phyloP scores from a whole-genome alignment of 2,888 invertebrate genomes.

The Noctua janthina region DNA sequence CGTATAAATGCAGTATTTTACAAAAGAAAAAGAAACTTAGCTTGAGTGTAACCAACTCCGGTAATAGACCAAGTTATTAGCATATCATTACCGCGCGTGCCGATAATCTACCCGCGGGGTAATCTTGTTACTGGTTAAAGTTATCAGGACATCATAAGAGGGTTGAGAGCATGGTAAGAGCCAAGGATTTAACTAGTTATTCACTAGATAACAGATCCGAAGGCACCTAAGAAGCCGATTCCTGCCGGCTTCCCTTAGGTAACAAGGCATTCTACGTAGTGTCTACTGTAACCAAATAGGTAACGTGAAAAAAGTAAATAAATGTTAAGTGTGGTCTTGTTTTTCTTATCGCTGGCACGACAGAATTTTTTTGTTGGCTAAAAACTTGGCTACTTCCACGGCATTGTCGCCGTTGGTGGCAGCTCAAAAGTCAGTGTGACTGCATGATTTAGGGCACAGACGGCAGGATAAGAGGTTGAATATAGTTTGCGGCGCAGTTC shows the following conservation, averaged over 20 bases:
- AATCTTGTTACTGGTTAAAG: constrained; percentile 20
- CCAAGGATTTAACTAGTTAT: neutral
- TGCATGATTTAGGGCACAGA: neutral
- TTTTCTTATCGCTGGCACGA: neutral
- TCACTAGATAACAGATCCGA: neutral
- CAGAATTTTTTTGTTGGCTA: neutral
- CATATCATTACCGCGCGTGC: constrained; percentile 11
- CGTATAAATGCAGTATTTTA: neutral
- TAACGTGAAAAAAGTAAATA: neutral
- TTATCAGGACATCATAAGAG: constrained; percentile 13
- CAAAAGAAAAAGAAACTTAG: neutral
- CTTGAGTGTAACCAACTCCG: neutral
- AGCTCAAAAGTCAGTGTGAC: neutral
- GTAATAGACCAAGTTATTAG: constrained; percentile 10
- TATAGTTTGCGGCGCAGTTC: neutral
- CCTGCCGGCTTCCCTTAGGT: too few relatives aligned
- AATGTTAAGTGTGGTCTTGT: neutral
- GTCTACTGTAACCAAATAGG: too few relatives aligned
- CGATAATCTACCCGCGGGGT: constrained; percentile 14
- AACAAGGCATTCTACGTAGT: too few relatives aligned
- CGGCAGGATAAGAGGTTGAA: neutral
- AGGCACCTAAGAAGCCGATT: too few relatives aligned
- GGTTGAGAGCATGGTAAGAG: neutral
- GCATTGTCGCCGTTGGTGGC: neutral
- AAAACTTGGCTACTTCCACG: neutral